Evolutionary conservation across 2,113 vertebrate species (phyloP).

Genomic region (Fulica atra): DNA sequence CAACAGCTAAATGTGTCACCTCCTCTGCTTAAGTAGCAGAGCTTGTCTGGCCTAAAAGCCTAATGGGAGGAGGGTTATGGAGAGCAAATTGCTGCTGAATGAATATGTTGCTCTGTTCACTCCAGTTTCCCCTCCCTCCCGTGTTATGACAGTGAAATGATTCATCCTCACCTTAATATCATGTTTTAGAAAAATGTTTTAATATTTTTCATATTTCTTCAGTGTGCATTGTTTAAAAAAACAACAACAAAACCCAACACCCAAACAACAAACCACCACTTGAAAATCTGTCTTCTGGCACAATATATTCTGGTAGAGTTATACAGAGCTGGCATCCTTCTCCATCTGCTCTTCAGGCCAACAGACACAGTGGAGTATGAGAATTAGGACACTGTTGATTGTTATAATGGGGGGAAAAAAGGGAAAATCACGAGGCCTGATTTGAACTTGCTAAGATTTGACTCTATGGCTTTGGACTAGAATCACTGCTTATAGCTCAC

Average conservation of each 20-base stretch:
- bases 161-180: not conserved
- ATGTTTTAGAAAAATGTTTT: not conserved
- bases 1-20: slow-evolving; percentile 8
- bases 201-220: not conserved
- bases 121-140: not conserved
- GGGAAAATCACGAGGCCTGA: not conserved
- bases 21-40: slow-evolving; percentile 5
- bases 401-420: not conserved
- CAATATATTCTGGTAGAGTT: not conserved
- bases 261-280: not conserved
- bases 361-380: not conserved
- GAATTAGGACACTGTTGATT: fast-evolving
- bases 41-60: slow-evolving; percentile 20
- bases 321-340: not conserved
- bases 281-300: not conserved
- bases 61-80: not conserved
- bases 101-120: not conserved
- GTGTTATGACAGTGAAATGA: slow-evolving; percentile 6
- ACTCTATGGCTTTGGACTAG: not conserved
- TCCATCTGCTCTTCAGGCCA: fast-evolving
- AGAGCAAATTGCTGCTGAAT: slow-evolving; percentile 19
- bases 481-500: not conserved
- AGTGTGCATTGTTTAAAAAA: not conserved
- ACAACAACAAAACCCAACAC: not conserved
- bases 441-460: not conserved